Evolutionary conservation across 2,113 vertebrate species (phyloP).

Genomic region (Rynchops niger): DNA sequence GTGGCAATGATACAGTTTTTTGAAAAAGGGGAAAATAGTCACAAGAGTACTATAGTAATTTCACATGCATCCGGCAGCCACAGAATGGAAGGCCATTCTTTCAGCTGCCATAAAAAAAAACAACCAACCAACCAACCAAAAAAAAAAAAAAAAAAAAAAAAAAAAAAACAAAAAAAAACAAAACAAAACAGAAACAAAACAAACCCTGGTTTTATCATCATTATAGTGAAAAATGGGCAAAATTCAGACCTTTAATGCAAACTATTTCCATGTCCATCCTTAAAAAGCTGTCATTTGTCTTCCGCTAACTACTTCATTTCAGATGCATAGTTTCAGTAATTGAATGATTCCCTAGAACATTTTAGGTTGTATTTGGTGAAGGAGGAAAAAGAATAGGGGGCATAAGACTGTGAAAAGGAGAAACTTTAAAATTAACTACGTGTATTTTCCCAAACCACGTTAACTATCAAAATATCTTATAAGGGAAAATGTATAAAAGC

Average conservation of each 20-base stretch:
- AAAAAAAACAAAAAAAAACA: no score
- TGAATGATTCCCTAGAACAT: neutral
- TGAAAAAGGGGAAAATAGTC: neutral
- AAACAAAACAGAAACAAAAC: neutral
- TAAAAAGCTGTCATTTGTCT: neutral
- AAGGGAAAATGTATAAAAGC: neutral
- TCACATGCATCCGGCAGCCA: neutral
- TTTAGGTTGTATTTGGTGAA: neutral
- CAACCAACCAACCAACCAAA: neutral
- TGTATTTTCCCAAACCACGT: neutral
- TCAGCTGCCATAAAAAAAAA: neutral
- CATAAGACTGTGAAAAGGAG: neutral
- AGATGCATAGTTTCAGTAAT: neutral
- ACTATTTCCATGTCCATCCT: neutral
- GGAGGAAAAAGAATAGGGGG: neutral
- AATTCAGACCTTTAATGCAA: neutral
- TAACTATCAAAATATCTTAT: neutral
- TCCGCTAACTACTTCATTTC: neutral
- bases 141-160: no score
- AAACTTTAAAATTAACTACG: neutral
- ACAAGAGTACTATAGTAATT: neutral
- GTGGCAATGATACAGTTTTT: neutral
- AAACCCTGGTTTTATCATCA: neutral
- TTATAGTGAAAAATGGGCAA: neutral
- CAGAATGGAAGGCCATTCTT: neutral